Base-by-base conservation (phyloP, 2,888 invertebrate genomes). In the Heteropelma amictum region DNA sequence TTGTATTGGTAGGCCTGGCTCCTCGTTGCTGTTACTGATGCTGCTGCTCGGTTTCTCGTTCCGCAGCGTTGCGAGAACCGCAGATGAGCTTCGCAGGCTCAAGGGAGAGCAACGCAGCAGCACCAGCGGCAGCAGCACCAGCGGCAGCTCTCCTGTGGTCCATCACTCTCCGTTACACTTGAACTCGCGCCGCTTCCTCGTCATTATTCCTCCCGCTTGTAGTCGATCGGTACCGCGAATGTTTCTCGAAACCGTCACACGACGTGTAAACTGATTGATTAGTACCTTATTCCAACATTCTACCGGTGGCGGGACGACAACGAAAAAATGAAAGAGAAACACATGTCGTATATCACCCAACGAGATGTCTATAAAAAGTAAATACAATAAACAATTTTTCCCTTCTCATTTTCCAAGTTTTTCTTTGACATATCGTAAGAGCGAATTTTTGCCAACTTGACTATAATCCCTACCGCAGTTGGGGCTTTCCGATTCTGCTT, bases 181-280 rank as follows among this genome's bases (percentile, higher is more conserved):
- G n/a, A n/a, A n/a, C n/a, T n/a, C n/a, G n/a, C n/a, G n/a, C n/a
- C n/a, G n/a, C n/a, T n/a, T n/a, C n/a, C n/a, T n/a, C n/a, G 47
- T 38, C 47, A 33, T 51, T 51, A 51, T 42, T 71, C 68, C 42
- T 76, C 60, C 17, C 30, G 45, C 30, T 30, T 14, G 12, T 40
- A 42, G 28, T 28, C 14, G 26, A n/a, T 58, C 14, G 2, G 30
- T 51, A 56, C 56, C 56, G 19, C 28, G 64, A 68, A 53, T 77
- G 81, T 76, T 79, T 78, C 30, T 77, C 78, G 80, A 86, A 83
- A 83, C 65, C 82, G 82, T 84, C 84, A 42, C 33, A 77, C 79
- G 79, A 80, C 82, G 74, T 79, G 83, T 83, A 84, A 85, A 83
- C 83, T 85, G 85, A 86, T 86, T 86, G 86, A 85, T 83, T 83